Evolutionary conservation across 2,797 vertebrate species (phyloP).

Genomic region (Rhinogobio ventralis): DNA sequence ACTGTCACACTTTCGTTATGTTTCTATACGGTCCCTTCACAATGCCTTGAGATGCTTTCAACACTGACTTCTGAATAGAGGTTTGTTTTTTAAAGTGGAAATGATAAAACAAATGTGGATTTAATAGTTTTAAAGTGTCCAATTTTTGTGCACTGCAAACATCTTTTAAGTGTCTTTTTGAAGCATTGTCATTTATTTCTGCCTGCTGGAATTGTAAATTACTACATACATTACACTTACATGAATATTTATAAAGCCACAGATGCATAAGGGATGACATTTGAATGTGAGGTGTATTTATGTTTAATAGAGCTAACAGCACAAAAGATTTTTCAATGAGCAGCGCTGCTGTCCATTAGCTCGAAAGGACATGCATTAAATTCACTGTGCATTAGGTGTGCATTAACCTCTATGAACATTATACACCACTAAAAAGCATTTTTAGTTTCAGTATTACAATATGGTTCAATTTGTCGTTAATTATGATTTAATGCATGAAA

Average conservation of each 20-base stretch:
- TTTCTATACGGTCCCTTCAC: constrained; percentile 51
- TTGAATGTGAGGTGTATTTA: neutral
- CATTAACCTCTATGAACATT: constrained; percentile 16
- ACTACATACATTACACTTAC: constrained; percentile 8
- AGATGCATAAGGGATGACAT: constrained; percentile 6
- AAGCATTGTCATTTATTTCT: neutral
- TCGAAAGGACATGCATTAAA: constrained; percentile 5
- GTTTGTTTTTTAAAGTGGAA: constrained; percentile 33
- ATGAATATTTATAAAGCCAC: constrained; percentile 16
- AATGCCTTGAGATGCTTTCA: constrained; percentile 56
- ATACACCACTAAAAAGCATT: constrained; percentile 8
- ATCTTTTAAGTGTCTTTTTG: neutral
- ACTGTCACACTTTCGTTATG: constrained; percentile 54
- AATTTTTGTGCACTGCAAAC: neutral
- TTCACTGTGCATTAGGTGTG: neutral
- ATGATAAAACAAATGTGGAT: constrained; percentile 31
- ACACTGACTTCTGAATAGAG: constrained; percentile 52
- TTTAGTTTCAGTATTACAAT: neutral
- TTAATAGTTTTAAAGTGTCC: constrained; percentile 21
- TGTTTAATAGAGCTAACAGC: constrained; percentile 1
- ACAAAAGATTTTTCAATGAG: constrained; percentile 12
- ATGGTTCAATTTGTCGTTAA: neutral
- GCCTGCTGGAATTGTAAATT: neutral
- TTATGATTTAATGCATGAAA: neutral
- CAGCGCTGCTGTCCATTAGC: constrained; percentile 26